Percentiles rank a stretch among this genome's conserved stretches.
Conservation (phyloP, 1,140 invertebrate species). For the Rhagoletis zephyria region DNA sequence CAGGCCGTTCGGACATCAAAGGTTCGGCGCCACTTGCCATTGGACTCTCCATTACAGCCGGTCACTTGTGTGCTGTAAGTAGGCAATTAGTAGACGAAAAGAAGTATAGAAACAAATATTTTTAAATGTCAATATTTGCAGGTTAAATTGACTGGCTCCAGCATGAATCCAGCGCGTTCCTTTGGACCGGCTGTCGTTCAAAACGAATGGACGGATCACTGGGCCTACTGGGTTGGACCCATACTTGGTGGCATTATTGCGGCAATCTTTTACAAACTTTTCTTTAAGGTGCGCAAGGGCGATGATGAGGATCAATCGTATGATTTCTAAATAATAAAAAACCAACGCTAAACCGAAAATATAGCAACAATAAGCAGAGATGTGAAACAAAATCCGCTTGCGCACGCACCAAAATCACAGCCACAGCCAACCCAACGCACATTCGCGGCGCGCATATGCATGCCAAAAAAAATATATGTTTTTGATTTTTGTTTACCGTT, state of each 20-base stretch:
- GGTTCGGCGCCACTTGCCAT: conserved; percentile 91
- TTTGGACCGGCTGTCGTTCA: conserved; percentile 89
- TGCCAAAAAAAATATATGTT: neutral
- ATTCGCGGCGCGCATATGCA: no score
- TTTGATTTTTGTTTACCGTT: conserved; percentile 2
- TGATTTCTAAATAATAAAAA: conserved; percentile 76
- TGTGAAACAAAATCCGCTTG: neutral
- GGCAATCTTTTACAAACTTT: conserved; percentile 82
- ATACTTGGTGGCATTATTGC: conserved; percentile 83
- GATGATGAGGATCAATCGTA: conserved; percentile 79
- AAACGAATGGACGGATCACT: conserved; percentile 84
- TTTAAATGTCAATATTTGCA: conserved; percentile 53
- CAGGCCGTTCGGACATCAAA: conserved; percentile 83
- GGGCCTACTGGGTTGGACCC: conserved; percentile 94
- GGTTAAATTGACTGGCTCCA: conserved; percentile 83
- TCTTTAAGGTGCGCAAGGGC: conserved; percentile 79
- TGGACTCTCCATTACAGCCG: conserved; percentile 87
- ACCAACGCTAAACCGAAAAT: neutral
- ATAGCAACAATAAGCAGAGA: neutral
- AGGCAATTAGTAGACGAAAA: conserved; percentile 56
- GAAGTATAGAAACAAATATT: neutral
- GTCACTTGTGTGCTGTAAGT: conserved; percentile 88
- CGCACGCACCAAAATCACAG: neutral
- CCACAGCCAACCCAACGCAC: neutral
- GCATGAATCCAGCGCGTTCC: conserved; percentile 91